Evolutionary conservation across 1,140 invertebrate species (phyloP).

Genomic region (Pentalonia nigronervosa): DNA sequence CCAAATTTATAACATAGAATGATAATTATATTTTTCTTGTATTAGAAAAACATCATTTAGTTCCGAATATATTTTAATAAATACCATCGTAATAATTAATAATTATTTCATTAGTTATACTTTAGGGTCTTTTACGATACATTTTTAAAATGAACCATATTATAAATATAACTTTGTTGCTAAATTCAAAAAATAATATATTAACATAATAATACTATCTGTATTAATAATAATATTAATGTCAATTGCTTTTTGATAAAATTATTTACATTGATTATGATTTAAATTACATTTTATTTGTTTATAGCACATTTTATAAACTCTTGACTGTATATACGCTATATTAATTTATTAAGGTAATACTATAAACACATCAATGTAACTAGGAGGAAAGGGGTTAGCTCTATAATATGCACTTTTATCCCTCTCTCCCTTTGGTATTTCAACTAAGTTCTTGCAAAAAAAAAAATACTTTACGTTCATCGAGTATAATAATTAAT

Average conservation of each 20-base stretch:
- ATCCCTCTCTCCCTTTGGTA: not conserved
- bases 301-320: not conserved
- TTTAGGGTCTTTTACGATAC: not conserved
- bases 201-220: too few relatives aligned
- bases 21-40: not conserved
- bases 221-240: too few relatives aligned
- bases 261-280: not conserved
- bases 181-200: not conserved
- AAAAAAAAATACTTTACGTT: not conserved
- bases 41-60: not conserved
- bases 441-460: not conserved
- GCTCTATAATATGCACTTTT: not conserved
- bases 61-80: not conserved
- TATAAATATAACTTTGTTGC: not conserved
- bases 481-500: too few relatives aligned
- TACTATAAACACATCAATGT: not conserved
- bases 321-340: not conserved
- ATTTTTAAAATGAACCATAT: not conserved
- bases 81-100: not conserved
- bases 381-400: rapidly evolving
- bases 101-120: not conserved
- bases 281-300: not conserved
- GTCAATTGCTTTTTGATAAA: not conserved
- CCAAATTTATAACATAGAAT: not conserved
- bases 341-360: not conserved